Evolutionary conservation across 1,140 invertebrate species (phyloP).

Genomic region (Drosophila nebulosa): DNA sequence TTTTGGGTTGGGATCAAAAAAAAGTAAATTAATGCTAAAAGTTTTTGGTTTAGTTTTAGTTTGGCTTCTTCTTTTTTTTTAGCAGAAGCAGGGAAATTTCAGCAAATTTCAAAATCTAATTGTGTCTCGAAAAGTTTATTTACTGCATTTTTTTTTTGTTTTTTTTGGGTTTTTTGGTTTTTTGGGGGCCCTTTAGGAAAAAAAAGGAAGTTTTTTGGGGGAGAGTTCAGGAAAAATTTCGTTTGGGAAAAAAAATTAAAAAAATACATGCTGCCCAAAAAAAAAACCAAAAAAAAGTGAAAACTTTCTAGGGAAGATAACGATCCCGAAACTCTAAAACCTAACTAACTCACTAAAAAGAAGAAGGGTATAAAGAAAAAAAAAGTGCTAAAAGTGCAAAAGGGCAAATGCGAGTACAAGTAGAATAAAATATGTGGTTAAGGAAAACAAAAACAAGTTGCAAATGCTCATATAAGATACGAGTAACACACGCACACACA

Average conservation of each 20-base stretch:
- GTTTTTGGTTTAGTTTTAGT: neutral
- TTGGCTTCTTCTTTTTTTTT: neutral
- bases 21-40: constrained; percentile 1
- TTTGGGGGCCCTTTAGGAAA: neutral
- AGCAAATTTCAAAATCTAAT: constrained; percentile 1
- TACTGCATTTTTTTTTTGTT: constrained; percentile 34
- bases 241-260: neutral
- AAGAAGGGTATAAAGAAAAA: neutral
- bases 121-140: constrained; percentile 15
- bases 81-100: neutral
- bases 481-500: constrained; percentile 5
- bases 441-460: neutral
- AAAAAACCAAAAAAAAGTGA: neutral
- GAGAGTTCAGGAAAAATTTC: neutral
- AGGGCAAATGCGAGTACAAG: neutral
- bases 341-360: too few species aligned
- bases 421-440: neutral
- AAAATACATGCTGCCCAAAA: neutral
- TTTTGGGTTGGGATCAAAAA: neutral
- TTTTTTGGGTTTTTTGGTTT: neutral
- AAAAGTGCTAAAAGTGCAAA: neutral
- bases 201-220: neutral
- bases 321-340: too few species aligned
- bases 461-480: neutral
- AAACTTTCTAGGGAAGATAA: too few species aligned